A percentile compares a stretch with the other conserved stretches of the same genome.
phyloP scores from a whole-genome alignment of 2,888 invertebrate species.

The Sinopyrophorus schimmeli region DNA sequence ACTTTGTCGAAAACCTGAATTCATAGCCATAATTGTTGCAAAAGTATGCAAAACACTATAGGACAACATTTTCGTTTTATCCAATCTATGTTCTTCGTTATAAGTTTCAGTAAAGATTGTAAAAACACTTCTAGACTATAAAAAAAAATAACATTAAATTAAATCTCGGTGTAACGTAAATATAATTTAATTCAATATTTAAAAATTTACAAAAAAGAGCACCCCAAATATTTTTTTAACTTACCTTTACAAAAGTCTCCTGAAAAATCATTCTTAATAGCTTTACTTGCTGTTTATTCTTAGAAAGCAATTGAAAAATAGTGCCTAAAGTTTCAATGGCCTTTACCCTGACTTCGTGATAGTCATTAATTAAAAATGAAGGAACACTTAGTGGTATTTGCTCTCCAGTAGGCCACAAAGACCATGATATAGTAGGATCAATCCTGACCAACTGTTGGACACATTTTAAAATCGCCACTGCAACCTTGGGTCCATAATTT shows the following conservation, averaged over 20 bases:
- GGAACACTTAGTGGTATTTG: constrained; percentile 41
- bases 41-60: constrained; percentile 62
- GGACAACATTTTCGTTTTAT: constrained; percentile 64
- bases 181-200: not conserved
- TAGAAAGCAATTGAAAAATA: constrained; percentile 42
- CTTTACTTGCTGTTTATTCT: constrained; percentile 16
- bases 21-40: constrained; percentile 59
- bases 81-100: constrained; percentile 53
- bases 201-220: too few relatives aligned
- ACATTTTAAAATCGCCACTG: constrained; percentile 52
- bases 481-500: constrained; percentile 51
- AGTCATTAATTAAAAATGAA: constrained; percentile 49
- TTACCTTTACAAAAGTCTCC: constrained; percentile 45
- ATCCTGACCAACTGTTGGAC: constrained; percentile 50
- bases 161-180: constrained; percentile 6
- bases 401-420: constrained; percentile 38
- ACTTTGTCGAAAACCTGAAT: constrained; percentile 58
- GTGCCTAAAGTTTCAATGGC: constrained; percentile 50
- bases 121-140: constrained; percentile 46
- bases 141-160: constrained; percentile 10
- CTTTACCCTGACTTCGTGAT: constrained; percentile 53
- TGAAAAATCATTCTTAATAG: constrained; percentile 48
- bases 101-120: too few relatives aligned
- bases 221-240: not conserved
- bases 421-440: constrained; percentile 42